Evolutionary conservation across 1,140 invertebrate species (phyloP).

Genomic region (Coenobita brevimanus): DNA sequence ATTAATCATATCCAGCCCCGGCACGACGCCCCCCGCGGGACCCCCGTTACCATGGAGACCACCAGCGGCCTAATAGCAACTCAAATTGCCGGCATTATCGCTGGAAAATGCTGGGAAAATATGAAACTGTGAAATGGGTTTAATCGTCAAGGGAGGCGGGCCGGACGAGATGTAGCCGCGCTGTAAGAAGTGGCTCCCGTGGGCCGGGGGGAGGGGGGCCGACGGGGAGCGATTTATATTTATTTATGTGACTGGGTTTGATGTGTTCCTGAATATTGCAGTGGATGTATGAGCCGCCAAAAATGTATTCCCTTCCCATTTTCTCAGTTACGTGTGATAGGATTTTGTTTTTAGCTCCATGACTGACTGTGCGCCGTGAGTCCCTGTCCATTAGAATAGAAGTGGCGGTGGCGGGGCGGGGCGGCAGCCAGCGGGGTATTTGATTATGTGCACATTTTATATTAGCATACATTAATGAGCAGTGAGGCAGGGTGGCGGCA

Average conservation of each 20-base stretch:
- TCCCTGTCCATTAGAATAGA: no score
- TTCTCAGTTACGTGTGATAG: no score
- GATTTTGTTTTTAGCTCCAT: no score
- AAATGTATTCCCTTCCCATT: no score
- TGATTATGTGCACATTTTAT: no score
- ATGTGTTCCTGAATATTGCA: constrained; percentile 31
- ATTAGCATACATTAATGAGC: no score
- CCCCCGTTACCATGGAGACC: constrained; percentile 62
- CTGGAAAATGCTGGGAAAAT: constrained; percentile 62
- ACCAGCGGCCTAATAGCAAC: constrained; percentile 53
- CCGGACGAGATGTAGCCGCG: constrained; percentile 50
- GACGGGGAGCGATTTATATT: constrained; percentile 34
- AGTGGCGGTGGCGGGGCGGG: no score
- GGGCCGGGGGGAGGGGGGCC: neutral
- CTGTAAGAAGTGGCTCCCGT: constrained; percentile 45
- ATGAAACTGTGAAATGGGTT: constrained; percentile 65
- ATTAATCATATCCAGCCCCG: constrained; percentile 58
- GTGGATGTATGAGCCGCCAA: neutral
- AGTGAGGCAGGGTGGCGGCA: no score
- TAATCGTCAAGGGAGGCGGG: constrained; percentile 59
- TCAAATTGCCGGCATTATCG: constrained; percentile 64
- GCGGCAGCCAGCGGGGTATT: no score
- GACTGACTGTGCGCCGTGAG: no score
- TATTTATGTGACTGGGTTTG: constrained; percentile 46
- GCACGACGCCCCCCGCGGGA: constrained; percentile 16